A percentile compares a stretch with the other conserved stretches of the same genome.
phyloP scores from a whole-genome alignment of 2,797 vertebrate genomes.

The Pseudomugil tenellus region DNA sequence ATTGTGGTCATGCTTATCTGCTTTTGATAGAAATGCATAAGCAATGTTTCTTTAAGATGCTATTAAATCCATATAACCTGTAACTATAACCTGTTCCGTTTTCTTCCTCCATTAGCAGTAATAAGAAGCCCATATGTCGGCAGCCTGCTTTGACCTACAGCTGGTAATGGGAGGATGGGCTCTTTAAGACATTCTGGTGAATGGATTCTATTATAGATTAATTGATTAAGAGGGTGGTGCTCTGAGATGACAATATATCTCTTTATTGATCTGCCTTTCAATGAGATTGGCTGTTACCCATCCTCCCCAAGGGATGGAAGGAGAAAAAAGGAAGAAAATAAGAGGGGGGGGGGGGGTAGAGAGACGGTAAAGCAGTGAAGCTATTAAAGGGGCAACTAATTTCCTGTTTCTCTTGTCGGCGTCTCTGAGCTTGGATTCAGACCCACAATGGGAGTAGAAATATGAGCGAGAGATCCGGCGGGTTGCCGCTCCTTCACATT shows the following conservation, averaged over 20 bases:
- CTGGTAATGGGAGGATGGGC: conserved; percentile 54
- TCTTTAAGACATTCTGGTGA: conserved; percentile 74
- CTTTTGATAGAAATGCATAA: conserved; percentile 1
- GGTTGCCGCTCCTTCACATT: conserved; percentile 28
- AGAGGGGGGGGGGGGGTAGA: conserved; percentile 17
- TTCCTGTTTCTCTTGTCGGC: conserved; percentile 68
- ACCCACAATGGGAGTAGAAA: conserved; percentile 14
- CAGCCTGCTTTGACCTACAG: conserved; percentile 40
- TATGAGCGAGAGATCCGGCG: conserved; percentile 9
- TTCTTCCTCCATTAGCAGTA: conserved; percentile 45
- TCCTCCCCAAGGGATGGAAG: conserved; percentile 56
- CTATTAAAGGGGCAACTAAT: conserved; percentile 67
- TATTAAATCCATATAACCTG: conserved; percentile 54
- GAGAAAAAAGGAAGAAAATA: conserved; percentile 23
- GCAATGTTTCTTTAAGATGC: conserved; percentile 33
- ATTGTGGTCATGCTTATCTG: conserved; percentile 14
- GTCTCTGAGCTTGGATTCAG: conserved; percentile 30
- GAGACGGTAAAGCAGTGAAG: conserved; percentile 38
- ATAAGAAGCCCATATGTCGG: conserved; percentile 42
- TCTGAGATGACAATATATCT: conserved; percentile 82
- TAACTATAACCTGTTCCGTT: conserved; percentile 32
- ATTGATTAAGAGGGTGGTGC: conserved; percentile 82
- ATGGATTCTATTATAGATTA: conserved; percentile 83
- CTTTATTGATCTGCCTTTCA: conserved; percentile 83
- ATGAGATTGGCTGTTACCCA: conserved; percentile 79